A percentile compares a stretch with the other conserved stretches of the same genome.
Conservation (phyloP, 2,113 vertebrate species). For the Dipodomys spectabilis region DNA sequence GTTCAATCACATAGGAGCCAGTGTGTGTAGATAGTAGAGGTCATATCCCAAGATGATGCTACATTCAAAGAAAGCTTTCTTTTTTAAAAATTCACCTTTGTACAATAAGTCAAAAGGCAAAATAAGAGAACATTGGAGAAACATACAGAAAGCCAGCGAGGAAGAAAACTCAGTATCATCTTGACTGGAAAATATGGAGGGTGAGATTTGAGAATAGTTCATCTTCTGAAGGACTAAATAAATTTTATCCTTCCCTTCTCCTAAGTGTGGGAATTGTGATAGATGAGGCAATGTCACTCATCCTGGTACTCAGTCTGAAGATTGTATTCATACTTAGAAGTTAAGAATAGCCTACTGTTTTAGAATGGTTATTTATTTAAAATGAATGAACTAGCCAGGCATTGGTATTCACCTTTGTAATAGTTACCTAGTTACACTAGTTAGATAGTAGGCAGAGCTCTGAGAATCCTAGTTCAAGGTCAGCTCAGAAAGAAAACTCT, state of each 20-base stretch:
- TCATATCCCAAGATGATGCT: conserved; percentile 36
- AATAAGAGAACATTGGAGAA: conserved; percentile 25
- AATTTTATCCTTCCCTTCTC: not conserved
- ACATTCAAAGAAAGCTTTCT: conserved; percentile 52
- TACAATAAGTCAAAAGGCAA: conserved; percentile 14
- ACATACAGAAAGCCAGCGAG: conserved; percentile 32
- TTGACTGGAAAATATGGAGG: not conserved
- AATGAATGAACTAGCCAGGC: not conserved
- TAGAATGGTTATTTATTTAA: conserved; percentile 25
- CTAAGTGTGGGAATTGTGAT: not conserved
- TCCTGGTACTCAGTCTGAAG: not conserved
- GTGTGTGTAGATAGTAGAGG: conserved; percentile 39
- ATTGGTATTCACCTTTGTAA: no score
- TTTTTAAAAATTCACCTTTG: conserved; percentile 3
- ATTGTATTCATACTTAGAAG: not conserved
- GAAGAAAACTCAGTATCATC: conserved; percentile 38
- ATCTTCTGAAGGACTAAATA: not conserved
- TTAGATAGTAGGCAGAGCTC: no score
- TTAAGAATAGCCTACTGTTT: not conserved
- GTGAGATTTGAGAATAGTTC: not conserved
- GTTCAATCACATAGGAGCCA: conserved; percentile 43
- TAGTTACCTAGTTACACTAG: no score
- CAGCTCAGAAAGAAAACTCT: no score
- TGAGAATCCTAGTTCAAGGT: no score
- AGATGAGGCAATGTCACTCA: not conserved